Evolutionary conservation across 53 echinoderm and acorn worm genomes (phyloP).

Genomic region (Patiria pectinifera): DNA sequence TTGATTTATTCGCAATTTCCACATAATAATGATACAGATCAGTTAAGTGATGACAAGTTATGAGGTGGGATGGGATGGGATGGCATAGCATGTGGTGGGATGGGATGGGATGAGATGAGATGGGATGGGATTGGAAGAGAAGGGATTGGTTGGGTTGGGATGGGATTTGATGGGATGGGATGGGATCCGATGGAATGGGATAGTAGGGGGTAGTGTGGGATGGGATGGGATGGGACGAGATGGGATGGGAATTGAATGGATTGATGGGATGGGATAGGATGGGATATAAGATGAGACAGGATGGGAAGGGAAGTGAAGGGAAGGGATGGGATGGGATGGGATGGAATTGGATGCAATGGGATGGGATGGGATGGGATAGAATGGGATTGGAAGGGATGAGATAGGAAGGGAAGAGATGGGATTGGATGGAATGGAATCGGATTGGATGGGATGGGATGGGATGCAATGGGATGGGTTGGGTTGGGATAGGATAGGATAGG

Average conservation of each 20-base stretch:
- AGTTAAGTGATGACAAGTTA: neutral
- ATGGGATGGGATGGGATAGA: too few relatives aligned
- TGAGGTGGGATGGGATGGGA: neutral
- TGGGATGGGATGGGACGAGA: neutral
- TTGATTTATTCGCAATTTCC: too few relatives aligned
- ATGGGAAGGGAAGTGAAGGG: neutral
- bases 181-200: neutral
- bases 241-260: neutral
- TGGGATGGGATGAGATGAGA: neutral
- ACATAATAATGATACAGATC: too few relatives aligned
- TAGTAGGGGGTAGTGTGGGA: neutral
- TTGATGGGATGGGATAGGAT: neutral
- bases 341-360: neutral
- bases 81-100: neutral
- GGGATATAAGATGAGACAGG: neutral
- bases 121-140: neutral
- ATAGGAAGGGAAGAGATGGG: neutral
- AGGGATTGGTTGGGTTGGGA: neutral
- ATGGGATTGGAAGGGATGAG: neutral
- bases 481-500: neutral
- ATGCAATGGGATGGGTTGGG: neutral
- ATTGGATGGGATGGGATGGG: too few relatives aligned
- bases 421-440: too few relatives aligned
- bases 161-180: neutral
- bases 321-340: neutral